These are phyloP conservation scores for Brotula barbata DNA, from an alignment of 2,797 vertebrate genomes.

Conservation along the genomic window DNA sequence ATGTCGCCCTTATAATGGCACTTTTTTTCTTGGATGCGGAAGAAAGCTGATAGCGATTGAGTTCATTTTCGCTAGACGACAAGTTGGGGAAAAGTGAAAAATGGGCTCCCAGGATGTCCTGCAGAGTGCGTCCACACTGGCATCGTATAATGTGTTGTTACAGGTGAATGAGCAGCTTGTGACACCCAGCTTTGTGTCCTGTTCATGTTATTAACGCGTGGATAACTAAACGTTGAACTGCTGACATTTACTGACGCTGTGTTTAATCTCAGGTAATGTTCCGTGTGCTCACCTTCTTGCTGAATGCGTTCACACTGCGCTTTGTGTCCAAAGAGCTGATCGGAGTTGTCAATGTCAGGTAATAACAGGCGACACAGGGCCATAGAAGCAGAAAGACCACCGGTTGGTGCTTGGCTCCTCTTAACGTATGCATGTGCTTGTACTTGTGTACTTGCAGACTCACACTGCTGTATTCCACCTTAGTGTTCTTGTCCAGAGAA, in stretches of 20 bases:
- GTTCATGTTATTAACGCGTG: not conserved
- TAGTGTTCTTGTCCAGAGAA: slow-evolving; percentile 92
- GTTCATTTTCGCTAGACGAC: not conserved
- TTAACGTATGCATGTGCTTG: slow-evolving; percentile 1
- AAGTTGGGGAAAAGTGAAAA: slow-evolving; percentile 15
- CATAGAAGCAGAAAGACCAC: not conserved
- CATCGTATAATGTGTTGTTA: slow-evolving; percentile 76
- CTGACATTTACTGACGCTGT: not conserved
- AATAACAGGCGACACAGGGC: slow-evolving; percentile 30
- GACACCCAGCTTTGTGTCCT: not conserved
- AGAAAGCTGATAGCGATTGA: not conserved
- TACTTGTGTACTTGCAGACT: slow-evolving; percentile 76
- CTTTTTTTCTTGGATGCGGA: not conserved
- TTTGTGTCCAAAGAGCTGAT: slow-evolving; percentile 92
- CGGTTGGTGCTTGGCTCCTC: not conserved
- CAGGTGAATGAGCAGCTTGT: slow-evolving; percentile 63
- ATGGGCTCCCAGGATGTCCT: slow-evolving; percentile 76
- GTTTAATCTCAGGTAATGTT: slow-evolving; percentile 84
- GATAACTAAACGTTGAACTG: not conserved
- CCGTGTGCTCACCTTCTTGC: slow-evolving; percentile 87
- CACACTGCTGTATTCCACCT: slow-evolving; percentile 89
- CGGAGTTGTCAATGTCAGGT: slow-evolving; percentile 96
- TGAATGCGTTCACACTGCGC: slow-evolving; percentile 95
- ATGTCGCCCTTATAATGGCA: not conserved
- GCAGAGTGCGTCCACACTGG: slow-evolving; percentile 69